Percentiles rank a stretch among this genome's conserved stretches.
phyloP scores from a whole-genome alignment of 1,140 invertebrate species.

The Macrobrachium rosenbergii region DNA sequence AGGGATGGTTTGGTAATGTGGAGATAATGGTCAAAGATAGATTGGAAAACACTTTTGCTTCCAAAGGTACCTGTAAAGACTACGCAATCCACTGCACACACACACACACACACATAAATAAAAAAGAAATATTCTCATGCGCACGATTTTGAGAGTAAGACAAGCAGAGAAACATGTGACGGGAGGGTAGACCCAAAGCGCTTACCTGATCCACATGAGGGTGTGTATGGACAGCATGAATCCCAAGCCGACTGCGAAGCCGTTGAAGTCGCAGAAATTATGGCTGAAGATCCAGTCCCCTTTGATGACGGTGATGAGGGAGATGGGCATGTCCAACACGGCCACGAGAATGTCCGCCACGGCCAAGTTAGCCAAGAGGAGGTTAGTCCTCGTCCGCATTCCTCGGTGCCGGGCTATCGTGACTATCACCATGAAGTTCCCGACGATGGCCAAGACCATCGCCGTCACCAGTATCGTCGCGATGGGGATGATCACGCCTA shows the following conservation, averaged over 20 bases:
- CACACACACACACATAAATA: constrained; percentile 8
- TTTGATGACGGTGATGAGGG: constrained; percentile 70
- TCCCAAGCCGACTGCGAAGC: constrained; percentile 71
- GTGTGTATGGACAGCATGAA: constrained; percentile 73
- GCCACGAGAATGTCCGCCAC: constrained; percentile 72
- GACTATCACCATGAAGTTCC: constrained; percentile 66
- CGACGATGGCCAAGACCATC: constrained; percentile 46
- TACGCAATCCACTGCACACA: not conserved
- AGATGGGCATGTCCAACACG: constrained; percentile 71
- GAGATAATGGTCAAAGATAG: too few relatives aligned
- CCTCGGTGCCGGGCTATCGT: constrained; percentile 70
- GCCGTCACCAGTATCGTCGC: constrained; percentile 1
- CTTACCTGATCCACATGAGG: constrained; percentile 72
- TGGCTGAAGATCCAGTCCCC: constrained; percentile 70
- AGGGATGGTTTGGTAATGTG: too few relatives aligned
- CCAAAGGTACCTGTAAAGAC: too few relatives aligned
- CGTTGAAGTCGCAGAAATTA: constrained; percentile 71
- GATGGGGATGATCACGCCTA: too few relatives aligned
- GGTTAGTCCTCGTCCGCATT: constrained; percentile 72
- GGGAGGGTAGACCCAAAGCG: not conserved
- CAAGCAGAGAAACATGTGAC: too few relatives aligned
- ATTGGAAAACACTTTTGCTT: too few relatives aligned
- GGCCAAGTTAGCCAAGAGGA: constrained; percentile 72
- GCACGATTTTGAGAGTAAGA: not conserved
- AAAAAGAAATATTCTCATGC: not conserved